Evolutionary conservation across 2,888 invertebrate species (phyloP).

Genomic region (Orthosia incerta): DNA sequence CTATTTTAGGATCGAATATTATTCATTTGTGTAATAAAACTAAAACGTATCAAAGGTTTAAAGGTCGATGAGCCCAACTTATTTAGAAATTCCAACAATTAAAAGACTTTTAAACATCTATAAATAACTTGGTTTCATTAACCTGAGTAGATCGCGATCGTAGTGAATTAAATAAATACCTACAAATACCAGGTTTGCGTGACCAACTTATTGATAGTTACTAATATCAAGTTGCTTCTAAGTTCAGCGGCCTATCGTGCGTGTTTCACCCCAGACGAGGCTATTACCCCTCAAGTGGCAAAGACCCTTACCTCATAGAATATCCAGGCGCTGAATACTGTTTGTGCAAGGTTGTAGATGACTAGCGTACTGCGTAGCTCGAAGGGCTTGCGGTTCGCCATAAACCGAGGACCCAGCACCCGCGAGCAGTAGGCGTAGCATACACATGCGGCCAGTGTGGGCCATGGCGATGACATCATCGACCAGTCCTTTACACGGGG

Average conservation of each 20-base stretch:
- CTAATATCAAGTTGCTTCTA: constrained; percentile 29
- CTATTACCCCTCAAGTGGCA: constrained; percentile 26
- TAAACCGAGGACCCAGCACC: constrained; percentile 95
- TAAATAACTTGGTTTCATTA: background rate
- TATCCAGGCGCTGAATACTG: constrained; percentile 97
- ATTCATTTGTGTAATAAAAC: background rate
- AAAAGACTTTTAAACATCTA: background rate
- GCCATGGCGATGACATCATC: constrained; percentile 97
- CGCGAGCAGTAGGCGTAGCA: constrained; percentile 96
- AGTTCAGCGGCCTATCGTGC: constrained; percentile 59
- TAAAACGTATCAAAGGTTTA: constrained; percentile 6
- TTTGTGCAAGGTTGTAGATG: constrained; percentile 97
- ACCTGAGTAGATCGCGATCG: background rate
- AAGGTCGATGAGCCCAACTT: constrained; percentile 6
- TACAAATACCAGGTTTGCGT: constrained; percentile 38
- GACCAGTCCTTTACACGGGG: constrained; percentile 97
- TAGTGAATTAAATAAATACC: constrained; percentile 14
- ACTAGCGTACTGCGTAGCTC: constrained; percentile 95
- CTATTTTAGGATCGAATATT: constrained; percentile 13
- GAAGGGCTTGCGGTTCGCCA: constrained; percentile 97
- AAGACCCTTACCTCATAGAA: constrained; percentile 95
- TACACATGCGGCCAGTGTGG: constrained; percentile 95
- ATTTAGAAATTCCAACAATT: constrained; percentile 1
- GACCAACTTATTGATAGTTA: constrained; percentile 37
- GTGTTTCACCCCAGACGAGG: constrained; percentile 34